Percentiles rank a stretch among this genome's conserved stretches.
These are phyloP conservation scores for Nomada goodeniana DNA, from an alignment of 2,888 invertebrate species.

Conservation along the genomic window DNA sequence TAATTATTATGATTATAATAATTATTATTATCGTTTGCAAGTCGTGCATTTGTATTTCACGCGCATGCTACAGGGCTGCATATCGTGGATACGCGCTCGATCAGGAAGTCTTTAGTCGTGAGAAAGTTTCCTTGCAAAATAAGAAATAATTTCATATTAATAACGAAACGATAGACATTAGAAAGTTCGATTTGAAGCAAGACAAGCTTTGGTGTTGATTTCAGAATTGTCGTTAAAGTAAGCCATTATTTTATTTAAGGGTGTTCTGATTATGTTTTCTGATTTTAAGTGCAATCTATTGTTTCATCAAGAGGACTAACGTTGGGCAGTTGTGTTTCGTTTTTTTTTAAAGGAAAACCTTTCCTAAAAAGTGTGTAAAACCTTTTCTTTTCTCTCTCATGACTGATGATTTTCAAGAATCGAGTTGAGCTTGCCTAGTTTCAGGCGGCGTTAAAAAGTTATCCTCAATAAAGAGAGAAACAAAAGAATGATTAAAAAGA, in stretches of 20 bases:
- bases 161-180: background rate
- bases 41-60: constrained; percentile 65
- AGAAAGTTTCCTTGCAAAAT: constrained; percentile 16
- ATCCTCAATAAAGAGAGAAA: constrained; percentile 72
- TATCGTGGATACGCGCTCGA: constrained; percentile 49
- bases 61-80: constrained; percentile 34
- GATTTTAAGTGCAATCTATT: constrained; percentile 39
- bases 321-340: constrained; percentile 1
- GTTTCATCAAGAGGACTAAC: background rate
- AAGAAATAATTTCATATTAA: constrained; percentile 3
- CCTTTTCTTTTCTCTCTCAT: constrained; percentile 28
- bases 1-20: constrained; percentile 23
- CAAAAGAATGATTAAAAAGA: constrained; percentile 61
- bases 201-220: background rate
- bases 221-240: background rate
- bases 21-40: constrained; percentile 60
- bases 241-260: background rate
- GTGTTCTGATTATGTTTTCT: background rate
- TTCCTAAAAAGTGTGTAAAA: background rate
- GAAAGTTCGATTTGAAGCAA: background rate
- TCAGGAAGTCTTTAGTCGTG: constrained; percentile 48
- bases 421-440: constrained; percentile 64
- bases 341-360: constrained; percentile 13
- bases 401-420: constrained; percentile 51
- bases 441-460: constrained; percentile 66